Base-by-base conservation (phyloP, 1,140 invertebrate genomes). In the Chironomus tepperi region DNA sequence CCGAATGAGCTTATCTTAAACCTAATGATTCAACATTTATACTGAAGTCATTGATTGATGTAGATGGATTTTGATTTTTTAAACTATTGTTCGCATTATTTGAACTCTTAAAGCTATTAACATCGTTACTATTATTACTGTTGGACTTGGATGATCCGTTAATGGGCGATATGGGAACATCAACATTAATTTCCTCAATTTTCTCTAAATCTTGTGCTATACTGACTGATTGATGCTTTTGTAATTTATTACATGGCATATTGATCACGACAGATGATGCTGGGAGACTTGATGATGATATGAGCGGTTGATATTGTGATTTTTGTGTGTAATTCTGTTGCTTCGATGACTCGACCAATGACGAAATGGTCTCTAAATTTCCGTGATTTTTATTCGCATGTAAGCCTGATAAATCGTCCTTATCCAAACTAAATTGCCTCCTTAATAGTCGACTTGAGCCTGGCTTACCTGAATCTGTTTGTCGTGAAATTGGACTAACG, bases 221-320 rank as follows among this genome's bases (percentile, higher is more conserved):
- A 9, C 89, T 89, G 3, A 88, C 87, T 15, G 89, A 90, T 80
- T 90, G 90, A 78, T 90, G 89, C 77, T 90, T 90, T 79, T 86
- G 89, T 8, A 89, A 80, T 72, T 70, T 70, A 10, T 18, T 70
- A 9, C 5, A 70, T 70, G 9, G 16, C 19, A 70, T 19, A 16
- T 10, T 70, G 18, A 9, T 18, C 3, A 9, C 65, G 83, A 82
- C 42, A 83, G 82, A 74, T 77, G 77, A 64, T 77, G 47, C 76
- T 76, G 74, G 65, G 3, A 70, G 65, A 21, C 65, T 70, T 70
- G 65, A 70, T 70, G 65, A 70, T 70, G 65, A 70, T 70, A 70
- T 70, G 65, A 70, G 65, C 18, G 65, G 65, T 21, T 70, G 65
- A 70, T 70, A 70, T 21, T 70, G 65, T 9, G 65, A 18, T 70